Conservation (phyloP, 2,888 invertebrate species). For the Biston betularia region DNA sequence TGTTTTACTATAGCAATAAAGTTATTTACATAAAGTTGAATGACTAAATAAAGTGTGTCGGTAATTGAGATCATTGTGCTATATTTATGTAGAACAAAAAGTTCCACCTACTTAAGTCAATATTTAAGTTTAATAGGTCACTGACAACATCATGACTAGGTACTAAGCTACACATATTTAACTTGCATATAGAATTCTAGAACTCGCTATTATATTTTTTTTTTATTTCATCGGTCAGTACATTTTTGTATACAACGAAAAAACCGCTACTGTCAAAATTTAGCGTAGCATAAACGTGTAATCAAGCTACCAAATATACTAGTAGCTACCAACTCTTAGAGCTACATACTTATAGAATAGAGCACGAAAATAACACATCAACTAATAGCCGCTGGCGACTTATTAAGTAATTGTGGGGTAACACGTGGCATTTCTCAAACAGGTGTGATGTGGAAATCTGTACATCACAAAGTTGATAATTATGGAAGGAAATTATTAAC, state of each 20-base stretch:
- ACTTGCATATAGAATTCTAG: no score
- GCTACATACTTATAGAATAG: not conserved
- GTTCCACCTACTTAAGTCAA: not conserved
- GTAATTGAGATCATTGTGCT: not conserved
- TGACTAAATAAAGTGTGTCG: not conserved
- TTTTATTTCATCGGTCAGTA: no score
- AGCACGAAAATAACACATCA: not conserved
- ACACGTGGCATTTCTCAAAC: conserved; percentile 16
- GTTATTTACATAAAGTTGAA: not conserved
- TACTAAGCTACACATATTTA: not conserved
- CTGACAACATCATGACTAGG: not conserved
- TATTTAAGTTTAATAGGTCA: not conserved
- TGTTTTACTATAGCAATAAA: conserved; percentile 1
- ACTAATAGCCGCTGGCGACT: not conserved
- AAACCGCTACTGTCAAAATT: no score
- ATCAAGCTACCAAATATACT: no score
- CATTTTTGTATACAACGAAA: no score
- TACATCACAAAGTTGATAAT: conserved; percentile 1
- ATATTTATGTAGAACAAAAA: not conserved
- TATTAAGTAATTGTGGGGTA: conserved; percentile 7
- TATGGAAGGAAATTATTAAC: no score
- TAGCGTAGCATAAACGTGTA: no score
- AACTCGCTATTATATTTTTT: no score
- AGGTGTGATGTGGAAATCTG: conserved; percentile 1
- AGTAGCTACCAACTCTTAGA: no score